Evolutionary conservation across 2,113 vertebrate genomes (phyloP).

Genomic region (Marmota flaviventris): DNA sequence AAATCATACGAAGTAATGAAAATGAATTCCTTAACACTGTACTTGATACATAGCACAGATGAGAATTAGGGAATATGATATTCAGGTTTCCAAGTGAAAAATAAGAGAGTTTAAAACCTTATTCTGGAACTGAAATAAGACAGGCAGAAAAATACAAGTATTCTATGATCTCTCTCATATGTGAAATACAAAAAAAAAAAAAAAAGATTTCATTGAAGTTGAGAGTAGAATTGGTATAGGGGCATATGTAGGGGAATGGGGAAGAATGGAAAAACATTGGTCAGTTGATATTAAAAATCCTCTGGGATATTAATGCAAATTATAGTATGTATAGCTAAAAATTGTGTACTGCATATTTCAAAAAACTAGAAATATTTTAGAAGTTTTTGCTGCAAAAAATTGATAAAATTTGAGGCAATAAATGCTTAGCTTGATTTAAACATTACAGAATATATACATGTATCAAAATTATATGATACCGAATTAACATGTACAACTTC

Average conservation of each 20-base stretch:
- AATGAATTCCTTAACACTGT: not conserved
- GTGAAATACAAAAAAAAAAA: not conserved
- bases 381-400: not conserved
- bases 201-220: not conserved
- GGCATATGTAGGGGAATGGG: not conserved
- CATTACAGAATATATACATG: not conserved
- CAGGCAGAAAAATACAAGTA: not conserved
- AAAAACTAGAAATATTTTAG: not conserved
- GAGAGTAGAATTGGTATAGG: not conserved
- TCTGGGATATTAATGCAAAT: not conserved
- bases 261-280: not conserved
- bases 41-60: not conserved
- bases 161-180: not conserved
- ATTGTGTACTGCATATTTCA: not conserved
- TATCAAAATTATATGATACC: not conserved
- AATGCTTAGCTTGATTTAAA: not conserved
- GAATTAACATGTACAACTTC: not conserved
- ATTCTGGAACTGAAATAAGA: not conserved
- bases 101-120: not conserved
- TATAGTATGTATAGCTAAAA: not conserved
- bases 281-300: not conserved
- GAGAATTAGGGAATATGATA: not conserved
- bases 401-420: not conserved
- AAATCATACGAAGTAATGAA: not conserved
- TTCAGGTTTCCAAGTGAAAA: not conserved